Evolutionary conservation across 1,140 invertebrate genomes (phyloP), one percentile per base, ranked within the genome.

Genomic region (Drosophila navojoa): DNA sequence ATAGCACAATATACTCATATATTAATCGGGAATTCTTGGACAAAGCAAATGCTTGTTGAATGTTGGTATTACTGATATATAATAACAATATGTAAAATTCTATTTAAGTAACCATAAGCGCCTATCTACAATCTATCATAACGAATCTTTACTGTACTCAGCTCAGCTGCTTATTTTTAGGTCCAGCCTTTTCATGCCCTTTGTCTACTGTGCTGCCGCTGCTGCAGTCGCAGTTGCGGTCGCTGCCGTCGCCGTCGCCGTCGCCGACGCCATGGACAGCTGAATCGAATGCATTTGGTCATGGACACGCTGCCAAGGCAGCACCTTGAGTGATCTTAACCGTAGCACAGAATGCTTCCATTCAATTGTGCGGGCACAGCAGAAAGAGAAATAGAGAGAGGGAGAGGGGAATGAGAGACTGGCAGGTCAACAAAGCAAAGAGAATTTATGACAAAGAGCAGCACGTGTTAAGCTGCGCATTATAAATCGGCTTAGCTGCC

Each of bases 251-350:
- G 15, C 2, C 42, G 32, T 10, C n/a, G 27, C 15, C 25, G 2
- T 13, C 16, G 16, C 13, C 16, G 27, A 9, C 9, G 11, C 45
- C 71, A 54, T 19, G 38, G 66, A 49, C 81, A 86, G 82, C 82
- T 82, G 79, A 71, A 35, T 54, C 75, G 58, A 86, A 87, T 87
- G 64, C 68, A 76, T 68, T 86, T 87, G 22, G 82, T 60, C 61
- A 86, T 49, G 76, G 75, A 63, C 63, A 40, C 44, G 74, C 54
- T 64, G 55, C 58, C 52, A 16, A 67, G 22, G 35, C 49, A 19
- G 25, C 81, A 63, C 60, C 64, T 35, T 73, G 73, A 74, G 66
- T 52, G 81, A 80, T 77, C 76, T 47, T n/a, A 27, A 29, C n/a
- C 11, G 49, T 27, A n/a, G 22, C 54, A 38, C 40, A 44, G 53